Conservation (phyloP, 2,888 invertebrate species). For the Brenthis ino region DNA sequence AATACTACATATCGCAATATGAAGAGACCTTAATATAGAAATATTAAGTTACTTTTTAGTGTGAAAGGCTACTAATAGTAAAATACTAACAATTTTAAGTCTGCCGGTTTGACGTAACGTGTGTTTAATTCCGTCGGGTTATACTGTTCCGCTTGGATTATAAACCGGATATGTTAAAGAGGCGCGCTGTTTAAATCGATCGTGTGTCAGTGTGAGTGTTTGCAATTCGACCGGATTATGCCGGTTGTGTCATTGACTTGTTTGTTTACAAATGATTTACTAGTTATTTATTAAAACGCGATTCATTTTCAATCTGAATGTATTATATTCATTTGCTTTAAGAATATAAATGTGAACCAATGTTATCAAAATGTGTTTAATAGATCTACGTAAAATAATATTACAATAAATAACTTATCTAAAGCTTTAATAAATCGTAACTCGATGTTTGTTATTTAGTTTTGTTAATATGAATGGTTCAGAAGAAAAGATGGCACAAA, state of each 20-base stretch:
- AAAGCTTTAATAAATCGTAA: no score
- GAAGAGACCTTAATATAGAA: background rate
- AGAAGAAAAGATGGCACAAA: constrained; percentile 47
- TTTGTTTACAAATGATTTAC: no score
- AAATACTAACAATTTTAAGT: background rate
- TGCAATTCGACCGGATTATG: constrained; percentile 9
- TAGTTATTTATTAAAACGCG: no score
- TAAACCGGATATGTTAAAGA: background rate
- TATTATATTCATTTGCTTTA: no score
- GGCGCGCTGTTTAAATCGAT: background rate
- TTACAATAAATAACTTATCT: no score
- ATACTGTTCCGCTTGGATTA: background rate
- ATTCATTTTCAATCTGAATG: no score
- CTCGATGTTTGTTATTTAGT: background rate
- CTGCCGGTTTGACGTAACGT: background rate
- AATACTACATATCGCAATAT: no score
- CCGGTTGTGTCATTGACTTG: constrained; percentile 9
- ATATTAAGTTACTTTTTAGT: background rate
- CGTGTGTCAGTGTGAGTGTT: background rate
- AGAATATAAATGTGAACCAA: constrained; percentile 1
- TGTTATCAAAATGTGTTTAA: background rate
- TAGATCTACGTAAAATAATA: no score
- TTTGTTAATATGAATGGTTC: background rate
- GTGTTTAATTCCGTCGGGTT: background rate
- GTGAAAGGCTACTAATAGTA: background rate